phyloP scores from a whole-genome alignment of 2,113 vertebrate genomes.

The Columba janthina region DNA sequence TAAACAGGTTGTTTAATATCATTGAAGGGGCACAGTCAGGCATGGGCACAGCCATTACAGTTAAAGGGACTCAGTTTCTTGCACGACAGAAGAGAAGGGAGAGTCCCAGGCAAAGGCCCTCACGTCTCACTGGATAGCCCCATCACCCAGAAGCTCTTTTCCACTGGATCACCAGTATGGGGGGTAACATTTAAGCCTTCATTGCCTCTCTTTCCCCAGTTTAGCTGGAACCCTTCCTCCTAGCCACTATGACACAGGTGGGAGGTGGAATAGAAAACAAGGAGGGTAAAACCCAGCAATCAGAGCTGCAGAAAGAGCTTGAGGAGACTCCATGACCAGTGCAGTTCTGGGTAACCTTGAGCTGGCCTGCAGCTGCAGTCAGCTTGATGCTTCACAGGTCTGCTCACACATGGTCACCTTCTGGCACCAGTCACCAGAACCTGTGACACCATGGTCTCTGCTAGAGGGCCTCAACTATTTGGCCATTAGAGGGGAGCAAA shows the following conservation, averaged over 20 bases:
- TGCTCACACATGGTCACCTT: not conserved
- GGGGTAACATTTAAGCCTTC: too few species aligned
- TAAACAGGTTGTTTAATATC: too few species aligned
- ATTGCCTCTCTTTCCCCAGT: not conserved
- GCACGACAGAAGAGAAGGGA: too few species aligned
- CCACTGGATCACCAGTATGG: too few species aligned
- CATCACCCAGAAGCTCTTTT: too few species aligned
- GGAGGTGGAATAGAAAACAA: not conserved
- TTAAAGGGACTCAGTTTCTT: too few species aligned
- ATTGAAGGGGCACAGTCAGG: too few species aligned
- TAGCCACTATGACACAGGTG: fast-evolving
- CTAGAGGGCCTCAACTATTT: not conserved
- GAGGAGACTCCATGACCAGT: not conserved
- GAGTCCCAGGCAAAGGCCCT: too few species aligned
- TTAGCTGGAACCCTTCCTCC: not conserved
- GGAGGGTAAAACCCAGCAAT: not conserved
- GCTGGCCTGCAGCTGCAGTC: not conserved
- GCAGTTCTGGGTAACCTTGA: not conserved
- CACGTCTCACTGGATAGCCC: too few species aligned
- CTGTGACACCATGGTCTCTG: not conserved
- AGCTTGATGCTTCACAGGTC: fast-evolving
- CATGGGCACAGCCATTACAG: too few species aligned
- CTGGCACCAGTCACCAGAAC: not conserved
- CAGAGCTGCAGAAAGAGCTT: not conserved
- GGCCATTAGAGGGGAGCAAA: not conserved